Evolutionary conservation across 2,888 invertebrate species (phyloP).

Genomic region (Rhodophaea formosa): DNA sequence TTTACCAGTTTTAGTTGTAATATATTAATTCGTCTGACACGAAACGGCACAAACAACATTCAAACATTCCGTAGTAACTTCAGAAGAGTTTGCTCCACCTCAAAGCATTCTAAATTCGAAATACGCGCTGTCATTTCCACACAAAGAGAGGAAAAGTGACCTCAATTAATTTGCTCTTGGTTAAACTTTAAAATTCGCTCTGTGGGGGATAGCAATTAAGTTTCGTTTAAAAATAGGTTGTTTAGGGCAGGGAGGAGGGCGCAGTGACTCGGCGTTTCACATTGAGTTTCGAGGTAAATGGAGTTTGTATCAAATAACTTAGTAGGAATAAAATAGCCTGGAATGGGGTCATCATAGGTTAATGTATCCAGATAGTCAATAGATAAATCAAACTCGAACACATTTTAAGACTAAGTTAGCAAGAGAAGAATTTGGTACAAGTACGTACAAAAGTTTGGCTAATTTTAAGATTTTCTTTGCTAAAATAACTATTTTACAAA

Average conservation of each 20-base stretch:
- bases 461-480: too few relatives aligned
- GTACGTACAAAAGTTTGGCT: too few relatives aligned
- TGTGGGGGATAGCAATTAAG: constrained; percentile 10
- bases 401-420: too few relatives aligned
- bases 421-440: too few relatives aligned
- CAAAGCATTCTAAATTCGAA: neutral
- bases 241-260: constrained; percentile 1
- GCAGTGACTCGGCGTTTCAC: neutral
- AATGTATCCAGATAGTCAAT: too few relatives aligned
- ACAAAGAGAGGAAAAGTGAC: constrained; percentile 13
- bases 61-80: too few relatives aligned
- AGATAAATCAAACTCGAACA: too few relatives aligned
- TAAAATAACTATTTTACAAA: too few relatives aligned
- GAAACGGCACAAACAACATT: too few relatives aligned
- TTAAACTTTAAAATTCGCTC: constrained; percentile 14
- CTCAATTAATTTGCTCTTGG: constrained; percentile 15
- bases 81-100: neutral
- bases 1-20: too few relatives aligned
- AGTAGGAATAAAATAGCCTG: neutral
- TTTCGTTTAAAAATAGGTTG: constrained; percentile 14
- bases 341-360: neutral
- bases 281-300: neutral
- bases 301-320: neutral
- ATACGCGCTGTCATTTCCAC: neutral
- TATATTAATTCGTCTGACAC: too few relatives aligned